Conservation (phyloP, 1,140 invertebrate species). For the Chlorops oryzae region DNA sequence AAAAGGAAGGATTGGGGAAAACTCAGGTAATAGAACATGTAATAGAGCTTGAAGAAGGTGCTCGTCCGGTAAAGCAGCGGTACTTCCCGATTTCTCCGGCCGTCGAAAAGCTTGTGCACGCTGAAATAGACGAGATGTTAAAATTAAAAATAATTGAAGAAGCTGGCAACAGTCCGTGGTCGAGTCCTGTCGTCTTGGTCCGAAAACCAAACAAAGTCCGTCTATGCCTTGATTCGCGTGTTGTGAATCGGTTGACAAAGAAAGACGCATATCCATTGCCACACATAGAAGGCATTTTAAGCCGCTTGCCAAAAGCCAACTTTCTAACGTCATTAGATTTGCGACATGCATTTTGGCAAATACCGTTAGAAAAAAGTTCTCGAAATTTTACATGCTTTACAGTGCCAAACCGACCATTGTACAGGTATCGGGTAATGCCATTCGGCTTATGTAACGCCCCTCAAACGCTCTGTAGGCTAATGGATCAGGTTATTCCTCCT, state of each 20-base stretch:
- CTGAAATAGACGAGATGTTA: slow-evolving; percentile 19
- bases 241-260: slow-evolving; percentile 35
- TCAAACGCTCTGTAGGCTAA: slow-evolving; percentile 3
- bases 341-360: slow-evolving; percentile 39
- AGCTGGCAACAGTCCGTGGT: slow-evolving; percentile 13
- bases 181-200: not conserved
- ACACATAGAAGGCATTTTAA: slow-evolving; percentile 18
- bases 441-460: slow-evolving; percentile 21
- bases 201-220: slow-evolving; percentile 13
- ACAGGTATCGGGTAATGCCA: slow-evolving; percentile 47
- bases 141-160: slow-evolving; percentile 20
- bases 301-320: slow-evolving; percentile 11
- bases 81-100: slow-evolving; percentile 1
- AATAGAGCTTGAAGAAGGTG: not conserved
- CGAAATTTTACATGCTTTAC: no score
- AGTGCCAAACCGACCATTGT: no score
- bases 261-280: slow-evolving; percentile 27
- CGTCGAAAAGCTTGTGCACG: not conserved
- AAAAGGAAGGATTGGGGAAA: not conserved
- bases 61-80: not conserved
- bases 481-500: slow-evolving; percentile 36
- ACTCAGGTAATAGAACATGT: not conserved
- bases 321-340: slow-evolving; percentile 27
- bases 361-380: slow-evolving; percentile 26
- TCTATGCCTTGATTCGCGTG: slow-evolving; percentile 42